These are phyloP conservation scores for Cerastoderma edule DNA, from an alignment of 2,888 invertebrate genomes.

Conservation along the genomic window DNA sequence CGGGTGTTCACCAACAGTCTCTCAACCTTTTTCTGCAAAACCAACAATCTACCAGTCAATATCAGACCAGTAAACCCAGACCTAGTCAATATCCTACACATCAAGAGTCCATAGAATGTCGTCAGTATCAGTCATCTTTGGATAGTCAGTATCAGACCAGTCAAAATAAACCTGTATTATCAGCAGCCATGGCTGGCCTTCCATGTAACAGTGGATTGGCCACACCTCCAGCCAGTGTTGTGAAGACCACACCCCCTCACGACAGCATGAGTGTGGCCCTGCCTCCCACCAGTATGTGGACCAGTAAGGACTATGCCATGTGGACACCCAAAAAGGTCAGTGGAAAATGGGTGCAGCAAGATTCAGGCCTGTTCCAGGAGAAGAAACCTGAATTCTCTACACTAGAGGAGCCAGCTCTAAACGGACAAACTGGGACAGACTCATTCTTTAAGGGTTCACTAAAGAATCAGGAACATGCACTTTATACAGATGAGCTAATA, in stretches of 20 bases:
- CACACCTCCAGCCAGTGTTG: too few relatives aligned
- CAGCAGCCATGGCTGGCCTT: too few relatives aligned
- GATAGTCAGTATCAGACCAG: background rate
- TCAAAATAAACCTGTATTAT: constrained; percentile 8
- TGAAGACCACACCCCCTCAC: too few relatives aligned
- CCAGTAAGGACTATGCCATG: background rate
- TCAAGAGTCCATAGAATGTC: background rate
- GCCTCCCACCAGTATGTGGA: background rate
- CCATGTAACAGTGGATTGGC: too few relatives aligned
- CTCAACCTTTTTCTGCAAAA: too few relatives aligned
- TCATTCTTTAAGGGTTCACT: background rate
- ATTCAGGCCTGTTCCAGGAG: too few relatives aligned
- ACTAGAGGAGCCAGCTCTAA: background rate
- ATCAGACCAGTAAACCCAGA: background rate
- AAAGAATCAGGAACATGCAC: background rate
- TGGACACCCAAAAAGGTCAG: constrained; percentile 22
- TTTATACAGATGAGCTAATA: background rate
- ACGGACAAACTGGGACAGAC: background rate
- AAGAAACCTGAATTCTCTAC: background rate
- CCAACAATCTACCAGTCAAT: background rate
- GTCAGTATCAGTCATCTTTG: background rate
- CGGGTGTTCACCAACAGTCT: background rate
- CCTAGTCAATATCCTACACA: background rate
- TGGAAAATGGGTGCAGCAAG: constrained; percentile 19
- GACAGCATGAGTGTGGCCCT: background rate